Base-by-base conservation (phyloP, 2,888 invertebrate genomes). In the Taenaris catops region DNA sequence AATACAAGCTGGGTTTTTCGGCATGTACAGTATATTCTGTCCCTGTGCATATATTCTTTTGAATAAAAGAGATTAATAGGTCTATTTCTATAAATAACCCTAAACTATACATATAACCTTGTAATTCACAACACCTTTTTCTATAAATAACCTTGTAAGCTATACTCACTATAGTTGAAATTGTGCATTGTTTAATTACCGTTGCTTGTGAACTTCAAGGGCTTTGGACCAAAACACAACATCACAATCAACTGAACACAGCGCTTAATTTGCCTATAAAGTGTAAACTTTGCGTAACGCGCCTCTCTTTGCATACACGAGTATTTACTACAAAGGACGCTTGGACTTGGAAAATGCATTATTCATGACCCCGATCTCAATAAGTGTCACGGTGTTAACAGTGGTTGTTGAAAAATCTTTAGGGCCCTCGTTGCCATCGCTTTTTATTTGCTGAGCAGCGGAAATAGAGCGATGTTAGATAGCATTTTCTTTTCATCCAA, bases 361-460 rank as follows among this genome's bases (percentile, higher is more conserved):
- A 72, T 73, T 74, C 69, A 73, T 63, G 53, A 38, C 41, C 35
- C 50, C 59, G 58, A 54, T 55, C 56, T 56, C 61, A 73, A 70
- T 73, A 72, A 68, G 58, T 66, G 70, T 63, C 67, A 58, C 57
- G 40, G 53, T 59, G 64, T 67, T 63, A 60, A 68, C 67, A 63
- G 51, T 49, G 48, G 48, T 53, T 54, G 53, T 53, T 55, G 51
- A 57, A 65, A 29, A 61, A 59, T 44, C 46, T 52, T 57, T 48
- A 53, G 55, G 53, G 58, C 50, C 28, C 42, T 39, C 51, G 48
- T 46, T 24, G 11, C 26, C 25, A 29, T 25, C 33, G 41, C 19
- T 43, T 38, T n/a, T 38, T 43, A 43, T 40, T 40, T 35, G 34
- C 32, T 34, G 35, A 43, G 25, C 43, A 32, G 24, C 41, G 45